Evolutionary conservation across 2,113 vertebrate genomes (phyloP), one percentile per base, ranked within the genome.

Genomic region (Cnemophilus loriae): DNA sequence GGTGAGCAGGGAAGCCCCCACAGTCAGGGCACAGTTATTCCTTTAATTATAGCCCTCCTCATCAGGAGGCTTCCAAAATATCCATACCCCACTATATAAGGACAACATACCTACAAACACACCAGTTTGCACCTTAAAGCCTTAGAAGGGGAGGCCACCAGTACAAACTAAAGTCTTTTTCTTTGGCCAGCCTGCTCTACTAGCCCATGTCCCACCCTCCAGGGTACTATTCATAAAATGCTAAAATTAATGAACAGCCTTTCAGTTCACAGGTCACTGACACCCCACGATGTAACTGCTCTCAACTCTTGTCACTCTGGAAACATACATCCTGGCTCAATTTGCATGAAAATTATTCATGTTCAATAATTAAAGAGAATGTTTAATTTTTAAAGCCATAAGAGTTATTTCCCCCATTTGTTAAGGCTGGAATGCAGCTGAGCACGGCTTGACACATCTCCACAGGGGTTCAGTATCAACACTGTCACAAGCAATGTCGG

Each of bases 301-400:
- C 86, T 79, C 82, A 92, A 17, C 71, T 44, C 44, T 44, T 44
- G 35, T 27, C 87, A 53, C 80, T 83, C 68, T 69, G 37, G 79
- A 92, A 95, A 70, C 32, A 61, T n/a, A 28, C 39, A 89, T 50
- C 37, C 60, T 39, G 35, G 81, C 33, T 85, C 86, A 41, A 87
- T 84, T 79, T 90, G 93, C 93, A 91, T 81, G 56, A 76, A 93
- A 89, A 97, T 86, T 73, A 95, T 71, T 95, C 73, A 28, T 22
- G 33, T 50, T 96, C 71, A 97, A 96, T 94, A 96, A 92, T 89
- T 96, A 82, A 97, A 94, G 47, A 47, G n/a, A 69, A 50, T 41
- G 50, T 88, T 95, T 84, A 94, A 96, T 93, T 94, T 96, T 95
- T 95, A 96, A 97, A 92, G 32, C 52, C 27, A 0, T 67, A 78